phyloP scores from a whole-genome alignment of 2,113 vertebrate species.

The Corythornis madagascariensis region DNA sequence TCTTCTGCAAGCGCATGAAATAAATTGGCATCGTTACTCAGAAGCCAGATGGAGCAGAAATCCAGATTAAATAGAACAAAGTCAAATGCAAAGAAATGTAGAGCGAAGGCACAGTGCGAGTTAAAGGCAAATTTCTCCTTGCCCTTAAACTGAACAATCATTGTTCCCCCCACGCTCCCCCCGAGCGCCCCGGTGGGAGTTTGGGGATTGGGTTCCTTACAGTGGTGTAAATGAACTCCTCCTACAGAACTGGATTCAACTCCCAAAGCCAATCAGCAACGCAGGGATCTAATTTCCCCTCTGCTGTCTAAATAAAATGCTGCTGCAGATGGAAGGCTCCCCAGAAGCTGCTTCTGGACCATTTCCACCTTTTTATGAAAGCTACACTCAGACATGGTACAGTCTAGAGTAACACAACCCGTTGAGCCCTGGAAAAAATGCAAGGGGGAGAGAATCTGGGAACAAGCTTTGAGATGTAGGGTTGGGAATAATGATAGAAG shows the following conservation, averaged over 20 bases:
- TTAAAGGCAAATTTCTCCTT: neutral
- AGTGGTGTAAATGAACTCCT: neutral
- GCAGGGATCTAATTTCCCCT: slow-evolving; percentile 51
- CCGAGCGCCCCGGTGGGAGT: neutral
- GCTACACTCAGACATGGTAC: neutral
- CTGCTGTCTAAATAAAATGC: slow-evolving; percentile 60
- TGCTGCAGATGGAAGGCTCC: slow-evolving; percentile 56
- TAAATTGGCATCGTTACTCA: slow-evolving; percentile 6
- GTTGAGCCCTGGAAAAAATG: neutral
- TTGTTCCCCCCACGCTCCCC: neutral
- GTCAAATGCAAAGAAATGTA: neutral
- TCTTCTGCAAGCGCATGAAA: neutral
- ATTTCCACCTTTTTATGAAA: slow-evolving; percentile 57
- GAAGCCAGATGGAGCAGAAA: slow-evolving; percentile 48
- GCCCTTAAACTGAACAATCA: slow-evolving; percentile 14
- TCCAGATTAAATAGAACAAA: slow-evolving; percentile 43
- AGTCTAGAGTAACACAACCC: slow-evolving; percentile 3
- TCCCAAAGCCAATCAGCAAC: slow-evolving; percentile 53
- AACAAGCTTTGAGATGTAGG: neutral
- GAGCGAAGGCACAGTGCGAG: neutral
- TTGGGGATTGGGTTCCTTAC: rapidly evolving
- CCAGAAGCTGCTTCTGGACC: slow-evolving; percentile 60
- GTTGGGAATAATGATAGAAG: neutral
- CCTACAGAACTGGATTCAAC: neutral
- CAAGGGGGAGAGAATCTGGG: neutral